phyloP scores from a whole-genome alignment of 2,888 invertebrate species.

The Pogonocherus hispidulus region DNA sequence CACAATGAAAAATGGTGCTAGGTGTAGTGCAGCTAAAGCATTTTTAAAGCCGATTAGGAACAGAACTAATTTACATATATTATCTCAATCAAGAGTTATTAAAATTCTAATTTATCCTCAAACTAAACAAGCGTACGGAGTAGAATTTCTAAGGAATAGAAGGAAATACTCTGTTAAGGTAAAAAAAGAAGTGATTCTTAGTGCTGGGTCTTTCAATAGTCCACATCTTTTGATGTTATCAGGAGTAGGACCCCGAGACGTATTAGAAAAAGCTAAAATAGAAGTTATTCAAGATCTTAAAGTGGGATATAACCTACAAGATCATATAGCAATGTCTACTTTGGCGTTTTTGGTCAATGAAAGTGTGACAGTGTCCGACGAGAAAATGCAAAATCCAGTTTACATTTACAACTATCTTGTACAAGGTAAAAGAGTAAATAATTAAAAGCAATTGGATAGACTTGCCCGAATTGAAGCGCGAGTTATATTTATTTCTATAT shows the following conservation, averaged over 20 bases:
- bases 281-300: slow-evolving; percentile 77
- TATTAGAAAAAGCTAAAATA: slow-evolving; percentile 75
- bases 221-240: slow-evolving; percentile 90
- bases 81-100: slow-evolving; percentile 78
- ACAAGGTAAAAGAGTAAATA: slow-evolving; percentile 68
- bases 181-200: slow-evolving; percentile 82
- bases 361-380: slow-evolving; percentile 77
- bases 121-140: slow-evolving; percentile 76
- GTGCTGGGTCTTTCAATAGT: slow-evolving; percentile 86
- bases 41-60: slow-evolving; percentile 78
- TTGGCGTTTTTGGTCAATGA: slow-evolving; percentile 81
- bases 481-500: too few species aligned
- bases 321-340: slow-evolving; percentile 82
- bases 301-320: slow-evolving; percentile 87
- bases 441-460: too few species aligned
- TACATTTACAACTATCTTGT: slow-evolving; percentile 76
- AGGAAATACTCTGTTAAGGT: slow-evolving; percentile 72
- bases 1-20: slow-evolving; percentile 78
- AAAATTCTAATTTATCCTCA: slow-evolving; percentile 77
- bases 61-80: slow-evolving; percentile 79
- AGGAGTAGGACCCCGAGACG: slow-evolving; percentile 80
- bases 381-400: slow-evolving; percentile 69
- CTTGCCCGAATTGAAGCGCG: too few species aligned
- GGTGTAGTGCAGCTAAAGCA: slow-evolving; percentile 86
- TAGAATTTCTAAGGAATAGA: slow-evolving; percentile 78